Evolutionary conservation across 2,113 vertebrate genomes (phyloP).

Genomic region (Mus spicilegus): DNA sequence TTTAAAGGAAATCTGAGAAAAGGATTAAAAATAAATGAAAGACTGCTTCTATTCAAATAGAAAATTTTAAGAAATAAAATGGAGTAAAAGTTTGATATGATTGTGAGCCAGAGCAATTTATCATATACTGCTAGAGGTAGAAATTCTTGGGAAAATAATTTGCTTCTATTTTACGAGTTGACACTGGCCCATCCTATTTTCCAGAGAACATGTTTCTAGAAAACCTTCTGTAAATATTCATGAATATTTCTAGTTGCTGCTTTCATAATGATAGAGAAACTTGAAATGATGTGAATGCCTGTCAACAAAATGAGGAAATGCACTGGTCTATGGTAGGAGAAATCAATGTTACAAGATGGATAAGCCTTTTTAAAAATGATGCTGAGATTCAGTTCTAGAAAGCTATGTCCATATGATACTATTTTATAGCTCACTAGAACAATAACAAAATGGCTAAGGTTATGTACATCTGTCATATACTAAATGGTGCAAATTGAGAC

Average conservation of each 20-base stretch:
- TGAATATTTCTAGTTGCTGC: constrained; percentile 18
- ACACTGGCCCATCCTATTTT: neutral
- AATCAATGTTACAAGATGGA: neutral
- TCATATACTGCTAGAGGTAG: neutral
- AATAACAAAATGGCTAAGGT: neutral
- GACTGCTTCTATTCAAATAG: neutral
- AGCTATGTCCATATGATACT: neutral
- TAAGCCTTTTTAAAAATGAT: neutral
- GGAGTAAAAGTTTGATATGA: constrained; percentile 12
- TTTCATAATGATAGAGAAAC: constrained; percentile 1
- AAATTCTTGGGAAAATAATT: constrained; percentile 8
- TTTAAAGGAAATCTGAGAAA: neutral
- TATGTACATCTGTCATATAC: neutral
- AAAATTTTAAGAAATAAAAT: constrained; percentile 12
- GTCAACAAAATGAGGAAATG: neutral
- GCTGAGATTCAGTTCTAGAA: neutral
- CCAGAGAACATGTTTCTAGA: neutral
- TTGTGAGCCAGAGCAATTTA: neutral
- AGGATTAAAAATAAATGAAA: constrained; percentile 42
- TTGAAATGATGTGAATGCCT: neutral
- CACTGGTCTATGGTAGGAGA: neutral
- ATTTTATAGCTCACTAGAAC: neutral
- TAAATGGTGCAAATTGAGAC: neutral
- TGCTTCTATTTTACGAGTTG: neutral
- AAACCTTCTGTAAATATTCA: constrained; percentile 4